Percentiles rank a stretch among this genome's conserved stretches.
phyloP scores from a whole-genome alignment of 2,888 invertebrate species.

The Anorthoa munda region DNA sequence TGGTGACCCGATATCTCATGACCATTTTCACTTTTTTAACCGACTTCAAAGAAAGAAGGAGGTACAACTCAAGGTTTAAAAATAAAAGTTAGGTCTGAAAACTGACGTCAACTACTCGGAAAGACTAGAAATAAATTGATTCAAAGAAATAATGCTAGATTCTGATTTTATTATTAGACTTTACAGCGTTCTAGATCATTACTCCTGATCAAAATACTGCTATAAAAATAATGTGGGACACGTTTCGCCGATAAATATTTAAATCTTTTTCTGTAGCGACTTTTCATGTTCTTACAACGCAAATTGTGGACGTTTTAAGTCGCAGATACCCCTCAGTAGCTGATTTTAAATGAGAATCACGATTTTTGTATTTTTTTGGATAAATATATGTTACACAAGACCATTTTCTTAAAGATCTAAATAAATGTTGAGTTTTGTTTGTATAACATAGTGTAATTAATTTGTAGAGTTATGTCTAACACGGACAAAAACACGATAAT shows the following conservation, averaged over 20 bases:
- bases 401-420: too few species aligned
- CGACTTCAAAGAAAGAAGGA: too few species aligned
- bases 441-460: too few species aligned
- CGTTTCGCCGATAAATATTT: conserved; percentile 9
- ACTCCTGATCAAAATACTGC: conserved; percentile 27
- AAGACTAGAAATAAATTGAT: conserved; percentile 27
- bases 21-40: neutral
- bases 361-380: too few species aligned
- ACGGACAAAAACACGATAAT: too few species aligned
- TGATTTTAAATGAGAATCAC: too few species aligned
- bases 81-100: conserved; percentile 3
- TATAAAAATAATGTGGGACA: conserved; percentile 19
- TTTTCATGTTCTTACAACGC: neutral
- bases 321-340: too few species aligned
- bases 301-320: neutral
- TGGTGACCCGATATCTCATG: neutral
- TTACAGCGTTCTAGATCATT: conserved; percentile 29
- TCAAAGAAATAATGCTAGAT: conserved; percentile 3
- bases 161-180: conserved; percentile 27
- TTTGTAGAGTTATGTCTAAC: neutral
- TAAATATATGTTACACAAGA: too few species aligned
- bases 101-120: conserved; percentile 17
- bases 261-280: neutral
- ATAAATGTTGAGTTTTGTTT: too few species aligned
- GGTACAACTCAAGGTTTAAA: neutral